Conservation (phyloP, 2,113 vertebrate species). For the Furnarius figulus region DNA sequence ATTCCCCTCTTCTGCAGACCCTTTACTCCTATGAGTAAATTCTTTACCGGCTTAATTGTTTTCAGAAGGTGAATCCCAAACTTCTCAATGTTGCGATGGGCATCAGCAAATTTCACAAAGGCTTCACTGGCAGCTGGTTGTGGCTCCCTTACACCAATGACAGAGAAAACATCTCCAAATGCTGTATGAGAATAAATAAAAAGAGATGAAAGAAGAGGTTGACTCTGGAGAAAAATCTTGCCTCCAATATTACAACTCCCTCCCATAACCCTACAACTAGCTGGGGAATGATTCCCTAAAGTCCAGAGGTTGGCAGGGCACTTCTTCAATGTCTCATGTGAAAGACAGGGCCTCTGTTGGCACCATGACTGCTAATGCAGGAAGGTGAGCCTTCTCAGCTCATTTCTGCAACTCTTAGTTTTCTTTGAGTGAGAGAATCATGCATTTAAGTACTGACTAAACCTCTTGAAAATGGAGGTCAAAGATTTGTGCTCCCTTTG, state of each 20-base stretch:
- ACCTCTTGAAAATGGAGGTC: not conserved
- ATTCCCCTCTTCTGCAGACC: not conserved
- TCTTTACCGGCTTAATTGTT: conserved; percentile 92
- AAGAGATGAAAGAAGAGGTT: not conserved
- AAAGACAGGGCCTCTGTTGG: not conserved
- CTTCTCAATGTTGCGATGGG: conserved; percentile 97
- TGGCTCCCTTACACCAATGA: conserved; percentile 94
- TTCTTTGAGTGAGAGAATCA: not conserved
- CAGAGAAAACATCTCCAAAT: conserved; percentile 96
- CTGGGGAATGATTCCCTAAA: not conserved
- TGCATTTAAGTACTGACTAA: not conserved
- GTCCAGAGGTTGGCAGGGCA: not conserved
- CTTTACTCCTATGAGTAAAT: not conserved
- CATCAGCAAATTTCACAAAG: conserved; percentile 98
- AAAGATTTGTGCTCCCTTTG: not conserved
- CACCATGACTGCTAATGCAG: rapidly evolving
- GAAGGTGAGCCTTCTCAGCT: not conserved
- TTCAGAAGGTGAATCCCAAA: conserved; percentile 95
- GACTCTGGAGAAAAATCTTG: not conserved
- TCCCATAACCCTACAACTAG: not conserved
- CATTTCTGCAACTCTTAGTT: not conserved
- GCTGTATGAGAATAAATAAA: conserved; percentile 67
- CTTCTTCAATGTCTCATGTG: not conserved
- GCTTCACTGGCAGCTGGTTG: conserved; percentile 96
- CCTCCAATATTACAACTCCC: not conserved